phyloP scores from a whole-genome alignment of 2,113 vertebrate genomes.

The Aegithalos caudatus region DNA sequence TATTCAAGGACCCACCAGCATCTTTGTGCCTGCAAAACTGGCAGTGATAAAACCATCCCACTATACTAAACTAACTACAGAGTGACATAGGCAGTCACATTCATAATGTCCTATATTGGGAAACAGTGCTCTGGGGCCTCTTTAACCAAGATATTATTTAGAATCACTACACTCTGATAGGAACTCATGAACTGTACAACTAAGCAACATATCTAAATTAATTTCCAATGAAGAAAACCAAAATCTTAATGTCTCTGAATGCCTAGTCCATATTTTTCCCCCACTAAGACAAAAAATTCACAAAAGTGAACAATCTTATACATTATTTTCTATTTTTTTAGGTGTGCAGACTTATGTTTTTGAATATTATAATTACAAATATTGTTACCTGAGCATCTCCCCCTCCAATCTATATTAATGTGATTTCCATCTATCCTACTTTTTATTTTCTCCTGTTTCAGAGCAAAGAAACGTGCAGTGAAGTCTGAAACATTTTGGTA shows the following conservation, averaged over 20 bases:
- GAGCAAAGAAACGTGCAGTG: not conserved
- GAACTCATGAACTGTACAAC: accelerated
- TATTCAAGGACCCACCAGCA: not conserved
- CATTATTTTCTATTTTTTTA: not conserved
- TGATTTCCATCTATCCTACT: not conserved
- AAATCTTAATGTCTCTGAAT: not conserved
- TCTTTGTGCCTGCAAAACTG: not conserved
- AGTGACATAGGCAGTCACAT: accelerated
- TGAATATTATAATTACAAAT: not conserved
- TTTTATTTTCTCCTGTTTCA: not conserved
- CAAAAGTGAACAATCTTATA: not conserved
- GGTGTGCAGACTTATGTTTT: not conserved
- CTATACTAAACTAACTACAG: not conserved
- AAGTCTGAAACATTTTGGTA: not conserved
- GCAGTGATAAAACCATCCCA: not conserved
- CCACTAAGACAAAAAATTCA: not conserved
- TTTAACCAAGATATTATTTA: not conserved
- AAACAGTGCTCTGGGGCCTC: not conserved
- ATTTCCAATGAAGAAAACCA: not conserved
- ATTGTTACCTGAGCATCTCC: not conserved
- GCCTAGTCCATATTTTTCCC: not conserved
- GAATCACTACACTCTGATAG: not conserved
- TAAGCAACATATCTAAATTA: not conserved
- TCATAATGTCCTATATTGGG: not conserved
- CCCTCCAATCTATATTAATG: not conserved